Conservation (phyloP, 53 echinoderm and acorn worm genomes). For the Astropecten irregularis region DNA sequence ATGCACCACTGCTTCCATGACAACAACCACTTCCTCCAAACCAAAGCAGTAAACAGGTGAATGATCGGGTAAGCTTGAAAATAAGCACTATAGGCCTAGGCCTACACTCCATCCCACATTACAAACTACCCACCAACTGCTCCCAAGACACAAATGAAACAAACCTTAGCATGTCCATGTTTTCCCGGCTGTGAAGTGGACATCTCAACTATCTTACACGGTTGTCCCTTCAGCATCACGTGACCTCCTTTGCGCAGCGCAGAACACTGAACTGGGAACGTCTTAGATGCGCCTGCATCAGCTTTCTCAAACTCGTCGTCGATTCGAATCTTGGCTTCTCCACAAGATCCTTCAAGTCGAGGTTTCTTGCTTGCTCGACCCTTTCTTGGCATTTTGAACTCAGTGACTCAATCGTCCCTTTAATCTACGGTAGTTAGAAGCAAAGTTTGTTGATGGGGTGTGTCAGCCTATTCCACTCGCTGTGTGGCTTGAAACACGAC, state of each 20-base stretch:
- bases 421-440: not conserved
- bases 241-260: slow-evolving; percentile 87
- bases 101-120: no score
- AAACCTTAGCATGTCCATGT: slow-evolving; percentile 97
- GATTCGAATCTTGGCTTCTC: slow-evolving; percentile 92
- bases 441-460: not conserved
- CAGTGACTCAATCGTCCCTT: not conserved
- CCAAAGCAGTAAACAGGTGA: no score
- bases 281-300: slow-evolving; percentile 83
- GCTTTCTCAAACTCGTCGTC: slow-evolving; percentile 84
- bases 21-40: no score
- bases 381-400: slow-evolving; percentile 33
- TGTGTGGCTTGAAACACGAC: slow-evolving; percentile 7
- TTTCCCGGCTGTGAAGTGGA: slow-evolving; percentile 97
- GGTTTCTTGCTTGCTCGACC: not conserved
- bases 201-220: slow-evolving; percentile 98
- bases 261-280: slow-evolving; percentile 89
- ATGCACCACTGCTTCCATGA: no score
- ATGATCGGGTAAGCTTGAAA: no score
- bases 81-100: no score
- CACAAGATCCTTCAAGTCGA: slow-evolving; percentile 88
- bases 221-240: slow-evolving; percentile 81
- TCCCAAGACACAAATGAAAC: no score
- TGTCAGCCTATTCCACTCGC: slow-evolving; percentile 47
- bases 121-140: no score